Evolutionary conservation across 2,113 vertebrate genomes (phyloP).

Genomic region (Macrotis lagotis): DNA sequence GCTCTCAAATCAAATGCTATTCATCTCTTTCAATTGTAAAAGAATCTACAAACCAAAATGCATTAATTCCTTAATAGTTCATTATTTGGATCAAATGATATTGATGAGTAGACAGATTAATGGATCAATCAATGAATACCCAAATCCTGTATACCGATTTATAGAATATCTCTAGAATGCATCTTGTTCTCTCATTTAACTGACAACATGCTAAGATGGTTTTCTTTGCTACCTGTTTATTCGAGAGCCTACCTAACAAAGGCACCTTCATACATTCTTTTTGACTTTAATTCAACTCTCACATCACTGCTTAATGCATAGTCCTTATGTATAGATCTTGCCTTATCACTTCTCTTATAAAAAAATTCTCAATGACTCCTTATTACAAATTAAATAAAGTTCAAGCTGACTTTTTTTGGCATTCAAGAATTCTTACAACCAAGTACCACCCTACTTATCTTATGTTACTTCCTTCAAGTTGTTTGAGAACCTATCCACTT

Average conservation of each 20-base stretch:
- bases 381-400: background rate
- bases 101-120: background rate
- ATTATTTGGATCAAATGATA: background rate
- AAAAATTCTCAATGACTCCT: background rate
- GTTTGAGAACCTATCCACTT: background rate
- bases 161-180: background rate
- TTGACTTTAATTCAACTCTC: background rate
- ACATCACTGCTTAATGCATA: background rate
- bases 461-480: background rate
- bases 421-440: background rate
- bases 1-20: background rate
- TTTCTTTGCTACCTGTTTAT: background rate
- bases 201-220: background rate
- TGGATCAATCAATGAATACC: background rate
- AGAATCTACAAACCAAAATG: background rate
- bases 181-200: background rate
- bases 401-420: background rate
- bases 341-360: background rate
- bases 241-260: background rate
- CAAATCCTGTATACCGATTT: background rate
- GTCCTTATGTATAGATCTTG: background rate
- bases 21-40: background rate
- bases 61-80: background rate
- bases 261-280: background rate
- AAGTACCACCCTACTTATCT: background rate